These are phyloP conservation scores for Platyscapa corneri DNA, from an alignment of 1,140 invertebrate genomes.

Conservation along the genomic window DNA sequence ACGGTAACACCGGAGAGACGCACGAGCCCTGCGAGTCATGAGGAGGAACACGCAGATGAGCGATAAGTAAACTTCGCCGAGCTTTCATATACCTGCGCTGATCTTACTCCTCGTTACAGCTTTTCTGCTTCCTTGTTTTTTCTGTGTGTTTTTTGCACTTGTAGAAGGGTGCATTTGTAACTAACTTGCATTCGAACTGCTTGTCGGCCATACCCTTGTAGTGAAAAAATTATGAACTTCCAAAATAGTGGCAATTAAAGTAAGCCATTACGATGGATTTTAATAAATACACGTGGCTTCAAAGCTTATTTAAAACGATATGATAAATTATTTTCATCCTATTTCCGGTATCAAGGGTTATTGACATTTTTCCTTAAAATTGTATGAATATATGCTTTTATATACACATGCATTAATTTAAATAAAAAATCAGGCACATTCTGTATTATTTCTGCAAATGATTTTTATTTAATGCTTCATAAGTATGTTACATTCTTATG, in stretches of 20 bases:
- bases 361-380: too few relatives aligned
- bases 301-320: too few relatives aligned
- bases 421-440: too few relatives aligned
- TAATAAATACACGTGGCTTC: too few relatives aligned
- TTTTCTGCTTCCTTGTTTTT: neutral
- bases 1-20: neutral
- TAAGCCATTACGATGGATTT: neutral
- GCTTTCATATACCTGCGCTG: neutral
- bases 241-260: neutral
- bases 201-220: too few relatives aligned
- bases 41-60: constrained; percentile 32
- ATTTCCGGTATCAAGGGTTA: too few relatives aligned
- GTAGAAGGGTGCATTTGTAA: neutral
- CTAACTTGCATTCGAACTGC: neutral
- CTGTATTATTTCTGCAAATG: too few relatives aligned
- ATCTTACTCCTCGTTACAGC: neutral
- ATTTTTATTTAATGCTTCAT: too few relatives aligned
- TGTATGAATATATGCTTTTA: too few relatives aligned
- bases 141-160: neutral
- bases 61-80: constrained; percentile 34
- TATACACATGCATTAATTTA: too few relatives aligned
- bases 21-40: constrained; percentile 20
- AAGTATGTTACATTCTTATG: too few relatives aligned
- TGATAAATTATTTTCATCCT: too few relatives aligned
- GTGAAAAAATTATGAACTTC: neutral